Conservation (phyloP, 2,888 invertebrate species). For the Heliconius sara region DNA sequence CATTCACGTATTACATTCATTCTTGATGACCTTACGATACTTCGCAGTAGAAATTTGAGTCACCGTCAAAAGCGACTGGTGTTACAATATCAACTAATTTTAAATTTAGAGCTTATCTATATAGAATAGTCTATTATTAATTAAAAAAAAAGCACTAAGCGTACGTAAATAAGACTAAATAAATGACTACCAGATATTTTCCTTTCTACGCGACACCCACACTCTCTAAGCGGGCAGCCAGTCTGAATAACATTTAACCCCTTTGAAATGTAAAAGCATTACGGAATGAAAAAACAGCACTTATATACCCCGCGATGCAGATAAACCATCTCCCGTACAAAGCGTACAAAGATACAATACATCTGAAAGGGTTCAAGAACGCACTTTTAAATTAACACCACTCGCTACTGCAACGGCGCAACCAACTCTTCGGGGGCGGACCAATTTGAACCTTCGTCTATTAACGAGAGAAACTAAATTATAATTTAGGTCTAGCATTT, state of each 20-base stretch:
- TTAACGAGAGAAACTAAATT: constrained; percentile 42
- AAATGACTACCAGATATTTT: constrained; percentile 52
- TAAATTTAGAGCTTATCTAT: neutral
- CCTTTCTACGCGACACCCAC: constrained; percentile 76
- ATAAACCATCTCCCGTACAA: constrained; percentile 84
- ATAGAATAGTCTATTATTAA: neutral
- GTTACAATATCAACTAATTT: neutral
- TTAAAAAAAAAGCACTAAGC: constrained; percentile 30
- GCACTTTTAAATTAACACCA: constrained; percentile 83
- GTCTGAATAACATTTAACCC: constrained; percentile 84
- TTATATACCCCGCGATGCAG: constrained; percentile 83
- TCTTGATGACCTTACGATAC: constrained; percentile 17
- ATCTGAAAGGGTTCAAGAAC: constrained; percentile 85
- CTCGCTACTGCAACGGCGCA: constrained; percentile 63
- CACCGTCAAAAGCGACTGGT: neutral
- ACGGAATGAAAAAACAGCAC: constrained; percentile 85
- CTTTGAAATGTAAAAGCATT: constrained; percentile 84
- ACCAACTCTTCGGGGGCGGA: constrained; percentile 53
- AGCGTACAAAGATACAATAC: constrained; percentile 84
- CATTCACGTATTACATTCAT: neutral
- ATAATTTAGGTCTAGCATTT: constrained; percentile 56
- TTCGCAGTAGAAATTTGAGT: neutral
- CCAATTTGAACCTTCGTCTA: constrained; percentile 60
- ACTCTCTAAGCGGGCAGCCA: constrained; percentile 78
- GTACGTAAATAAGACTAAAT: constrained; percentile 18